Conservation (phyloP, 1,140 invertebrate genomes). For the Magallana gigas region DNA sequence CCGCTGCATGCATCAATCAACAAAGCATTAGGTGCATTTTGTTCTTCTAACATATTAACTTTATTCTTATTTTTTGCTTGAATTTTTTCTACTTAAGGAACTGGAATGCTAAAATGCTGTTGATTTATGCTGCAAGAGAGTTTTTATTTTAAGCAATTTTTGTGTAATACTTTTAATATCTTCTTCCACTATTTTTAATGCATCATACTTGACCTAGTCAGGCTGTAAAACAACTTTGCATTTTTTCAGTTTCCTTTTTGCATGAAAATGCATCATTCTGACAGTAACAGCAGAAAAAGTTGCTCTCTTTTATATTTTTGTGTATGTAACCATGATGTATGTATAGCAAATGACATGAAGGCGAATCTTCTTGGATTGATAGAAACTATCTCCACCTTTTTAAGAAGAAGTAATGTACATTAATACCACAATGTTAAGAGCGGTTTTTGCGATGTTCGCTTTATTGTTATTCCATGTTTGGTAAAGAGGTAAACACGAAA, state of each 20-base stretch:
- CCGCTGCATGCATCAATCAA: constrained; percentile 17
- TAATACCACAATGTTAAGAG: constrained; percentile 3
- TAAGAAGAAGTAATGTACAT: neutral
- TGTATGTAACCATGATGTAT: neutral
- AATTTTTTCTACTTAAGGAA: neutral
- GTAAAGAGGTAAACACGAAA: neutral
- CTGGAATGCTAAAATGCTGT: constrained; percentile 5
- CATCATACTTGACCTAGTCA: too few species aligned
- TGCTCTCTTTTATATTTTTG: neutral
- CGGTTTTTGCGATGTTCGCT: neutral
- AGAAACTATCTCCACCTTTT: neutral
- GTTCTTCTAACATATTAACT: neutral
- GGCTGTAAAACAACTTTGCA: neutral
- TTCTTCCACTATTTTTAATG: neutral
- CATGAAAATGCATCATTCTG: constrained; percentile 13
- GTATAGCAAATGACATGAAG: neutral
- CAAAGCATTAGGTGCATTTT: constrained; percentile 7
- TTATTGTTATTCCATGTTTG: neutral
- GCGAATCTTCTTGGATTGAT: neutral
- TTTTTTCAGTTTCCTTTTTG: neutral
- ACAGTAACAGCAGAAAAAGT: constrained; percentile 25
- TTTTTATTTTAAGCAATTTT: constrained; percentile 14
- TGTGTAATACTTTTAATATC: neutral
- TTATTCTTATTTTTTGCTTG: neutral
- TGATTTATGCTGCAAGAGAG: neutral